Evolutionary conservation across 2,888 invertebrate genomes (phyloP), one percentile per base, ranked within the genome.

Genomic region (Drosophila demipolita): DNA sequence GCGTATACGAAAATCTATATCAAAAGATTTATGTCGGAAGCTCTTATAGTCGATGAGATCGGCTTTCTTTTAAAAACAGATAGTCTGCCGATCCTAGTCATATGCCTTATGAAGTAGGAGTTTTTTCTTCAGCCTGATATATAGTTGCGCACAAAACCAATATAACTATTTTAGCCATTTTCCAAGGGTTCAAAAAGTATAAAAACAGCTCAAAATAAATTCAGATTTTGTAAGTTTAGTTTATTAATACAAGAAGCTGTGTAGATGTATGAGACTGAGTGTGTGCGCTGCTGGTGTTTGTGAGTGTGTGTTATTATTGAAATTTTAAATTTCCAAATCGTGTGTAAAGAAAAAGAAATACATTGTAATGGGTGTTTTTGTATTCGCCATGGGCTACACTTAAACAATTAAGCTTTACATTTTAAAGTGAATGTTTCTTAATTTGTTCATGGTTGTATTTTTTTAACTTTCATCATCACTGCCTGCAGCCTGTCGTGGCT

Each of bases 401-500:
- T 82, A 73, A 72, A 52, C 61, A 70, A 73, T 73, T 69, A 61
- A 45, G 53, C 67, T 68, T 60, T 60, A 57, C 52, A 64, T 69
- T 76, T 61, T 60, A 69, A 38, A 38, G 67, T 45, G 63, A 55
- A 61, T 54, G 33, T 58, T 45, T 23, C 45, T 42, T 11, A 26
- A 23, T 58, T 45, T 15, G 15, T 23, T 8, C 1, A 45, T 7
- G 23, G 49, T 57, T 26, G 48, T 23, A 29, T 40, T 49, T 42
- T 57, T 81, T 90, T 95, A 95, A 90, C 94, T 95, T 92, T 97
- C 97, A 87, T 97, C 97, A 92, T 97, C 97, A 88, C 96, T 95
- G 72, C 93, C 94, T 32, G 93, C 94, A 11, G 94, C 95, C 72
- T 95, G 95, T 87, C 95, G 95, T 2, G 97, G 95, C 93, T 98